Conservation (phyloP, 2,797 vertebrate species). For the Babyrousa celebensis region DNA sequence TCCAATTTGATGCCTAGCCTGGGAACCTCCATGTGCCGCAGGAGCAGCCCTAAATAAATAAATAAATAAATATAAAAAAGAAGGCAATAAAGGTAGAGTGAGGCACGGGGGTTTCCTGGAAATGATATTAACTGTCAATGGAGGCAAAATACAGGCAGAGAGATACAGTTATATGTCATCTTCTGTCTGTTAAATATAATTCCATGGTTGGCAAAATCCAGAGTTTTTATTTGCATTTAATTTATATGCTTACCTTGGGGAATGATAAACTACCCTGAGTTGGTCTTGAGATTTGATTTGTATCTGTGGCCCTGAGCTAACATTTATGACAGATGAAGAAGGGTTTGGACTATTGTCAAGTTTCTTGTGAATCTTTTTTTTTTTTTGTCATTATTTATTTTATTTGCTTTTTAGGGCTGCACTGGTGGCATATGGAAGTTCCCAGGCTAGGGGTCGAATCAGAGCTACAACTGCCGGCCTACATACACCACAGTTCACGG, state of each 20-base stretch:
- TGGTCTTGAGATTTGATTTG: conserved; percentile 54
- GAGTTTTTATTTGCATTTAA: conserved; percentile 22
- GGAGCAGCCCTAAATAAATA: no score
- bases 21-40: no score
- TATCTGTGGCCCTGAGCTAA: conserved; percentile 1
- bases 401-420: no score
- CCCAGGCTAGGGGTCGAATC: no score
- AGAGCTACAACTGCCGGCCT: no score
- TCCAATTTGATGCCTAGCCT: no score
- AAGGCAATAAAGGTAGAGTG: neutral
- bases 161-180: neutral
- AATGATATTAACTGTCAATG: neutral
- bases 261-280: conserved; percentile 14
- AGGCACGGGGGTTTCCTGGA: neutral
- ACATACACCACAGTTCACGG: no score
- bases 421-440: no score
- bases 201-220: neutral
- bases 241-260: conserved; percentile 12
- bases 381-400: no score
- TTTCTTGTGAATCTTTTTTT: neutral
- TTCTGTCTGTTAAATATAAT: neutral
- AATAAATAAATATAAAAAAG: no score
- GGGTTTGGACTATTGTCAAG: neutral
- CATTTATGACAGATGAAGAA: neutral
- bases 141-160: neutral